A percentile compares a stretch with the other conserved stretches of the same genome.
These are phyloP conservation scores for Salvelinus fontinalis DNA, from an alignment of 2,113 vertebrate genomes.

Conservation along the genomic window DNA sequence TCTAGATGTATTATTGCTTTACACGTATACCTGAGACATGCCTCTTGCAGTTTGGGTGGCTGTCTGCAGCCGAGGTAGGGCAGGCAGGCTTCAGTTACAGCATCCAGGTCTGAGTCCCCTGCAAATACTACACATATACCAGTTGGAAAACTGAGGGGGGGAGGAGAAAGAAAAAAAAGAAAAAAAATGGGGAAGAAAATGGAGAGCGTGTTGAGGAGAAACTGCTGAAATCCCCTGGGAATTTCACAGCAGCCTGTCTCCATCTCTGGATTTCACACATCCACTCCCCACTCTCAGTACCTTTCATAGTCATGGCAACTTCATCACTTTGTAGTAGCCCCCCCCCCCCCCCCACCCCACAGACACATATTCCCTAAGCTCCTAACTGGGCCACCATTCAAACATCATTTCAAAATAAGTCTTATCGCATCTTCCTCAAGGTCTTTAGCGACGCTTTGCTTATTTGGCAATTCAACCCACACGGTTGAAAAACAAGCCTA, in stretches of 20 bases:
- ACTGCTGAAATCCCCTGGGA: neutral
- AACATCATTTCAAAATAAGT: slow-evolving; percentile 12
- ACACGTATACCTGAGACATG: slow-evolving; percentile 78
- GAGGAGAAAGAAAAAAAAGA: neutral
- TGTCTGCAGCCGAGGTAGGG: slow-evolving; percentile 91
- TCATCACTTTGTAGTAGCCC: neutral
- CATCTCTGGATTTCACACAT: slow-evolving; percentile 11
- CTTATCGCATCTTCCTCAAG: neutral
- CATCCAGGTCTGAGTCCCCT: slow-evolving; percentile 88
- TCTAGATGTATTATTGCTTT: neutral
- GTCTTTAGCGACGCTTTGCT: neutral
- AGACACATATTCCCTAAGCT: slow-evolving; percentile 12
- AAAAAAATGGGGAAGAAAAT: neutral
- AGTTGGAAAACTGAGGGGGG: too few species aligned
- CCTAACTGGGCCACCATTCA: slow-evolving; percentile 6
- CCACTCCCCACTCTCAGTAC: neutral
- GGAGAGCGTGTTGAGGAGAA: neutral
- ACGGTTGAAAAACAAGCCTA: slow-evolving; percentile 21
- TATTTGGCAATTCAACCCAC: neutral
- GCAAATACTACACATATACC: neutral
- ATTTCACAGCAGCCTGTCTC: neutral
- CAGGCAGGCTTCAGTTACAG: slow-evolving; percentile 83
- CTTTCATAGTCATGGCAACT: slow-evolving; percentile 48
- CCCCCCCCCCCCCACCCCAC: slow-evolving; percentile 9
- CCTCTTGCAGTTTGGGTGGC: slow-evolving; percentile 86